Percentiles rank a stretch among this genome's conserved stretches.
phyloP scores from a whole-genome alignment of 2,797 vertebrate genomes.

The Emydoidea blandingii region DNA sequence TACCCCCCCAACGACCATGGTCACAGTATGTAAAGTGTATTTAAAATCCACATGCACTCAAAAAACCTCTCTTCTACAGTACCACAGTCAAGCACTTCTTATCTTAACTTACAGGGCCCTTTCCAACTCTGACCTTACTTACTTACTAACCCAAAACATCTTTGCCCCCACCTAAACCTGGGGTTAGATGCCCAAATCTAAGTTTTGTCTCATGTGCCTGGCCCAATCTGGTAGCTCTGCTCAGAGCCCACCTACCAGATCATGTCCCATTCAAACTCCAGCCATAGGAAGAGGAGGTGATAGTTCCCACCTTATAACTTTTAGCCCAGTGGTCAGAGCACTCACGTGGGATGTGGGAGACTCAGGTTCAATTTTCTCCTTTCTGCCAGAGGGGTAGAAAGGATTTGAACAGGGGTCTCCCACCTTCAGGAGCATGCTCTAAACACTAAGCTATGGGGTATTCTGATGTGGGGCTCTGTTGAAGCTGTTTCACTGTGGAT shows the following conservation, averaged over 20 bases:
- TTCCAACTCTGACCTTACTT: background rate
- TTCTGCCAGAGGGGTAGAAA: background rate
- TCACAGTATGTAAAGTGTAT: background rate
- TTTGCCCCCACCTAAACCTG: background rate
- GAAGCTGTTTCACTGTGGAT: background rate
- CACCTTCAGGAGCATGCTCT: background rate
- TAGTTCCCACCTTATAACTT: background rate
- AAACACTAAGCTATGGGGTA: background rate
- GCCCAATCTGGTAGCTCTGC: background rate
- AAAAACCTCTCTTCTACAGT: background rate
- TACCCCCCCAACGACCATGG: accelerated
- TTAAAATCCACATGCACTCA: background rate
- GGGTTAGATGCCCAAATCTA: background rate
- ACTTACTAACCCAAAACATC: background rate
- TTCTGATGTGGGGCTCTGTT: background rate
- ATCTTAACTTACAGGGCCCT: background rate
- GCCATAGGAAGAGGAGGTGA: background rate
- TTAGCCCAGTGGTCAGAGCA: background rate
- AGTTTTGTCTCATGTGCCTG: background rate
- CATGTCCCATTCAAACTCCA: background rate
- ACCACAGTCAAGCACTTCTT: background rate
- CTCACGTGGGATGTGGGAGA: background rate
- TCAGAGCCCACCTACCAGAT: background rate
- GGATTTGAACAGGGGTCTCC: background rate
- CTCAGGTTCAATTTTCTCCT: background rate